Base-by-base conservation (phyloP, 2,797 vertebrate genomes). In the Periparus ater region DNA sequence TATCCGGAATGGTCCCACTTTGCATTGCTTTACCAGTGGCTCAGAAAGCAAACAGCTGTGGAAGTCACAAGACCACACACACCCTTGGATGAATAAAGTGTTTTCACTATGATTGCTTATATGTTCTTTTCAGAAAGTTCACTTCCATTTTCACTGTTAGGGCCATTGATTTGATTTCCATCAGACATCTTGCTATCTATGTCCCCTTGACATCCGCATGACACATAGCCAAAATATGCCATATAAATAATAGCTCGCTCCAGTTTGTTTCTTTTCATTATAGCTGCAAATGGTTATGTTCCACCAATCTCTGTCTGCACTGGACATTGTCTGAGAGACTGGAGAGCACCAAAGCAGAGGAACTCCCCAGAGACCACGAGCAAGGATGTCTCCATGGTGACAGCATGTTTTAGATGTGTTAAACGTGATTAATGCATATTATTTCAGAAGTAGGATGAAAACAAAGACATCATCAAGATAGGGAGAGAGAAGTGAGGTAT, bases 21-120 rank as follows among this genome's bases (percentile, higher is more conserved):
- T 10, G 54, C 62, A 14, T 2, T 89, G 51, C 70, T 84, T 72
- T 73, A 76, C 63, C 81, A 66, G 78, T 34, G 80, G 77, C 81
- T 85, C 72, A 79, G 77, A 85, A 82, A 79, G 80, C 85, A 88
- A 90, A 44, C 83, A 91, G 81, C 87, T 89, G 78, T 63, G 32
- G 7, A 79, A 91, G 75, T 57, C 38, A 70, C 67, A 81, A 55
- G 78, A 89, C 60, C 75, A 91, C 62, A 91, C 62, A 85, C 55
- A 36, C 48, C 19, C 51, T 27, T 40, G 74, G 34, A 75, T n/a
- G 65, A 91, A 91, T 38, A 8, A 78, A 74, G 67, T 26, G 17
- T 45, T 94, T 85, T 55, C 72, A 55, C 48, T 62, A 14, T 2
- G 11, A 57, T 29, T 53, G 57, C 79, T 48, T 30, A n/a, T 40